Percentiles rank a stretch among this genome's conserved stretches.
These are phyloP conservation scores for Peromyscus polionotus DNA, from an alignment of 2,113 vertebrate species.

Conservation along the genomic window DNA sequence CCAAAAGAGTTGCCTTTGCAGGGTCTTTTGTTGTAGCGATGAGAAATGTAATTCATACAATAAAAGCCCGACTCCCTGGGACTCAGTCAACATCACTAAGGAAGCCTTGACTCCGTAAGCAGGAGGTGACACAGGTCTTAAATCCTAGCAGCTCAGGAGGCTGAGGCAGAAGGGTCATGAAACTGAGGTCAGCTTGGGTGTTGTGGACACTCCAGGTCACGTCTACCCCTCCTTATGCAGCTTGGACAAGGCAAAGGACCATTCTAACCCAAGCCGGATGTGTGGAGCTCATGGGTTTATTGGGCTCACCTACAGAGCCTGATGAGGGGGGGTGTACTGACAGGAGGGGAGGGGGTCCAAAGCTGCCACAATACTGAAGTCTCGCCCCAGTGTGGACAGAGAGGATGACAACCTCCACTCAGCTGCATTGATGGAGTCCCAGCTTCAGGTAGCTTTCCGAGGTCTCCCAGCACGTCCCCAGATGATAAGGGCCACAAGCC, in stretches of 20 bases:
- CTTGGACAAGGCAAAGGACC: background rate
- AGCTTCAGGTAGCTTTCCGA: background rate
- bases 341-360: too few relatives aligned
- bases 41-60: background rate
- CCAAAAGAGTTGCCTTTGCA: background rate
- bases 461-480: too few relatives aligned
- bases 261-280: background rate
- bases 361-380: background rate
- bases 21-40: background rate
- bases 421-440: background rate
- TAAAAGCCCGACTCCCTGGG: background rate
- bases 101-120: background rate
- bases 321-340: background rate
- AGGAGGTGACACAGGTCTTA: background rate
- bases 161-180: background rate
- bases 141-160: background rate
- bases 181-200: background rate
- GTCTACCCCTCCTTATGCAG: background rate
- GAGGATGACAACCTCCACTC: background rate
- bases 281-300: background rate
- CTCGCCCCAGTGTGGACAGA: background rate
- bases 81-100: background rate
- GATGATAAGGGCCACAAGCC: too few relatives aligned
- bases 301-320: background rate
- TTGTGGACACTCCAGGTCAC: background rate